Conservation (phyloP, 2,113 vertebrate species). For the Cyanoliseus patagonus region DNA sequence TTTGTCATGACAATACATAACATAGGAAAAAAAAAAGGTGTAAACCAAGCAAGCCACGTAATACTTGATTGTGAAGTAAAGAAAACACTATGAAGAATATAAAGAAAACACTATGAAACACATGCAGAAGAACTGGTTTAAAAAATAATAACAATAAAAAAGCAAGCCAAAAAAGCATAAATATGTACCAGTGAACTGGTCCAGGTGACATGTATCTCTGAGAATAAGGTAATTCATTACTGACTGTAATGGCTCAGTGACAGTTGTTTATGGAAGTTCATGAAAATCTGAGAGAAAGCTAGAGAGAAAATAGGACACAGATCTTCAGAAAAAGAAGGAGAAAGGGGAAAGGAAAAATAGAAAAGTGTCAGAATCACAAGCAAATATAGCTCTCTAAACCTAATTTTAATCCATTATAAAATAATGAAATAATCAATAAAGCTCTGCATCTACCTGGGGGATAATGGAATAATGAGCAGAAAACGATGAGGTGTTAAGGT, state of each 20-base stretch:
- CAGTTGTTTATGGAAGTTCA: not conserved
- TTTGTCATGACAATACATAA: not conserved
- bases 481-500: not conserved
- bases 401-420: not conserved
- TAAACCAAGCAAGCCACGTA: not conserved
- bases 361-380: not conserved
- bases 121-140: not conserved
- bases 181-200: not conserved
- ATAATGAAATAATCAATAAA: constrained; percentile 30
- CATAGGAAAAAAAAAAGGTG: not conserved
- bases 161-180: not conserved
- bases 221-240: constrained; percentile 11
- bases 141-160: not conserved
- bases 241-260: not conserved
- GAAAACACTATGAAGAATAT: not conserved
- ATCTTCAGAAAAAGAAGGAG: not conserved
- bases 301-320: not conserved
- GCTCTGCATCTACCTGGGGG: not conserved
- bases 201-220: not conserved
- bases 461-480: not conserved
- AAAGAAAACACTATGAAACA: not conserved
- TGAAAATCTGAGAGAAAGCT: not conserved
- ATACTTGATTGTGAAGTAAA: not conserved
- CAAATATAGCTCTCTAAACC: not conserved
- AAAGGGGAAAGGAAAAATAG: accelerated